A percentile compares a stretch with the other conserved stretches of the same genome.
These are phyloP conservation scores for Aurelia aurita DNA, from an alignment of 30 jellyfish, hydroid and myxozoan species.

Conservation along the genomic window DNA sequence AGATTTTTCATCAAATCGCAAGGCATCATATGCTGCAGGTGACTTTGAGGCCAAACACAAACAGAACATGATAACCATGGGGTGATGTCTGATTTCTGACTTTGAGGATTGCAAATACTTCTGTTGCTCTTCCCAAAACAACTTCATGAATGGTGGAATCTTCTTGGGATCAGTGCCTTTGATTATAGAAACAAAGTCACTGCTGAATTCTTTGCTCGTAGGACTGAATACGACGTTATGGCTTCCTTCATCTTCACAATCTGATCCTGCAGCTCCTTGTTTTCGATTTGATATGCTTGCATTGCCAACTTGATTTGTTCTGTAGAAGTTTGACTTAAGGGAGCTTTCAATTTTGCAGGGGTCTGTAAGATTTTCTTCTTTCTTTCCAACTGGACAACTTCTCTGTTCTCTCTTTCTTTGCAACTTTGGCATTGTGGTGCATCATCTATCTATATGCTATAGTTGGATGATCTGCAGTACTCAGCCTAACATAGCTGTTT, in stretches of 20 bases:
- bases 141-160: conserved; percentile 3
- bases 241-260: conserved; percentile 5
- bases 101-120: background rate
- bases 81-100: background rate
- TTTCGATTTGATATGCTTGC: background rate
- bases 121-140: conserved; percentile 9
- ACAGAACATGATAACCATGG: background rate
- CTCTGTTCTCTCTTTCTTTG: too few species aligned
- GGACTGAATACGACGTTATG: background rate
- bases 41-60: background rate
- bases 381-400: too few species aligned
- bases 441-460: too few species aligned
- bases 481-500: too few species aligned
- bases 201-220: background rate
- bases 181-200: background rate
- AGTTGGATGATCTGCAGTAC: too few species aligned
- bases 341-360: conserved; percentile 13
- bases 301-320: conserved; percentile 2
- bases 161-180: background rate
- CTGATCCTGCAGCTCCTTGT: conserved; percentile 12
- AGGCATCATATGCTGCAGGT: background rate
- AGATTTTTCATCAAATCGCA: background rate
- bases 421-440: too few species aligned
- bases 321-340: conserved; percentile 1
- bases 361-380: too few species aligned